A percentile compares a stretch with the other conserved stretches of the same genome.
Evolutionary conservation across 2,888 invertebrate genomes (phyloP).

Genomic region (Rotaria sp.): DNA sequence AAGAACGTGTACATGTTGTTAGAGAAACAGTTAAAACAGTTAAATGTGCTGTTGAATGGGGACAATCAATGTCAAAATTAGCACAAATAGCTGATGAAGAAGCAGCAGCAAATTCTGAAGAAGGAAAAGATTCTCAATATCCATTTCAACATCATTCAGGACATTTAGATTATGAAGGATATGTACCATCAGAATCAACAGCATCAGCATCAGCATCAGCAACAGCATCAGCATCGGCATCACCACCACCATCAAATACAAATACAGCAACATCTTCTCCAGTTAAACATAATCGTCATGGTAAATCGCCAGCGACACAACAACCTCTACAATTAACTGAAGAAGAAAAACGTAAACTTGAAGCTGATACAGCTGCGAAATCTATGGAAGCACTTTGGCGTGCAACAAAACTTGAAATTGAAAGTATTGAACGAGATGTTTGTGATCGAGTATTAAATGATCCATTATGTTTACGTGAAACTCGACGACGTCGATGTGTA

Average conservation of each 20-base stretch:
- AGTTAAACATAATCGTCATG: not conserved
- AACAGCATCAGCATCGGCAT: not conserved
- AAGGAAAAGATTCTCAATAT: not conserved
- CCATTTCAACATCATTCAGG: constrained; percentile 8
- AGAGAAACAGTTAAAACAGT: constrained; percentile 27
- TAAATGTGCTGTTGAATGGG: constrained; percentile 24
- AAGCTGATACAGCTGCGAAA: not conserved
- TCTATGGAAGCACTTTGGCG: constrained; percentile 14
- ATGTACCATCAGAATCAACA: not conserved
- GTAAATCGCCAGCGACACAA: not conserved
- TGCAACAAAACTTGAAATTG: constrained; percentile 22
- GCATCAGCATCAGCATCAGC: not conserved
- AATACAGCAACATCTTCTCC: not conserved
- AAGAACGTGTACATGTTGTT: constrained; percentile 24
- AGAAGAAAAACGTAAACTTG: constrained; percentile 25
- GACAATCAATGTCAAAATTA: constrained; percentile 8
- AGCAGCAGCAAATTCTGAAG: not conserved
- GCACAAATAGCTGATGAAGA: not conserved
- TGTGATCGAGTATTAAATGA: not conserved
- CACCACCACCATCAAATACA: not conserved
- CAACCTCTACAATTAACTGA: not conserved
- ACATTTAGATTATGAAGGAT: constrained; percentile 19
- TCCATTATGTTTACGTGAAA: not conserved
- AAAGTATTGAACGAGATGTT: constrained; percentile 17
- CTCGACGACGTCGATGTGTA: not conserved